Evolutionary conservation across 1,140 invertebrate species (phyloP).

Genomic region (Steinernema feltiae): DNA sequence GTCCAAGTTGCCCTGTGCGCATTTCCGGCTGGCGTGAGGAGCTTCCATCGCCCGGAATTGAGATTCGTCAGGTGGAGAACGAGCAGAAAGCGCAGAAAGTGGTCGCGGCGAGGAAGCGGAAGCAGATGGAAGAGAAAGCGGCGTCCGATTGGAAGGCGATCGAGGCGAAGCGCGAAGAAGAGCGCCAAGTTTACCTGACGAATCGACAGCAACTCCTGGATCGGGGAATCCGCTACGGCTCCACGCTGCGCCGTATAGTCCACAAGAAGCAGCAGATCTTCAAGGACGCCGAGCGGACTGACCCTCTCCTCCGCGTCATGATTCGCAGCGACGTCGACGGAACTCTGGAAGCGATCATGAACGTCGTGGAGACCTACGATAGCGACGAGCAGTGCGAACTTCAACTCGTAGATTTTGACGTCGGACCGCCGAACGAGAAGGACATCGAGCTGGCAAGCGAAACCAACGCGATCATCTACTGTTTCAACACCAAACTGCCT

Average conservation of each 20-base stretch:
- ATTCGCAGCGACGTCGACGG: slow-evolving; percentile 65
- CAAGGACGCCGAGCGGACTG: slow-evolving; percentile 29
- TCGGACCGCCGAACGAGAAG: slow-evolving; percentile 74
- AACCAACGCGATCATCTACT: slow-evolving; percentile 65
- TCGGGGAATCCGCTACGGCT: slow-evolving; percentile 40
- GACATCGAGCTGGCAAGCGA: slow-evolving; percentile 78
- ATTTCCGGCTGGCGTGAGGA: slow-evolving; percentile 75
- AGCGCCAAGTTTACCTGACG: slow-evolving; percentile 63
- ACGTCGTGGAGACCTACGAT: slow-evolving; percentile 81
- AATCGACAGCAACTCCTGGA: slow-evolving; percentile 25
- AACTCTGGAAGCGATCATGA: slow-evolving; percentile 84
- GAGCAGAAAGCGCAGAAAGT: slow-evolving; percentile 72
- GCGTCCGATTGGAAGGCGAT: slow-evolving; percentile 68
- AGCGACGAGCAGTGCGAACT: slow-evolving; percentile 70
- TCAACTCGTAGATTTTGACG: slow-evolving; percentile 79
- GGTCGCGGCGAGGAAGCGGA: slow-evolving; percentile 65
- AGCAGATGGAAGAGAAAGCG: slow-evolving; percentile 65
- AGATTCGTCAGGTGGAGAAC: slow-evolving; percentile 73
- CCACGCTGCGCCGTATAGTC: slow-evolving; percentile 37
- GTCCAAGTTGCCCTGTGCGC: slow-evolving; percentile 76
- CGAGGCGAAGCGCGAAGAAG: slow-evolving; percentile 65
- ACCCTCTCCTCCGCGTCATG: slow-evolving; percentile 39
- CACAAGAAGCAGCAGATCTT: slow-evolving; percentile 36
- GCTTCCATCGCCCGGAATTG: slow-evolving; percentile 77
- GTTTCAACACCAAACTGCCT: slow-evolving; percentile 46